Evolutionary conservation across 2,888 invertebrate genomes (phyloP).

Genomic region (Cerastoderma edule): DNA sequence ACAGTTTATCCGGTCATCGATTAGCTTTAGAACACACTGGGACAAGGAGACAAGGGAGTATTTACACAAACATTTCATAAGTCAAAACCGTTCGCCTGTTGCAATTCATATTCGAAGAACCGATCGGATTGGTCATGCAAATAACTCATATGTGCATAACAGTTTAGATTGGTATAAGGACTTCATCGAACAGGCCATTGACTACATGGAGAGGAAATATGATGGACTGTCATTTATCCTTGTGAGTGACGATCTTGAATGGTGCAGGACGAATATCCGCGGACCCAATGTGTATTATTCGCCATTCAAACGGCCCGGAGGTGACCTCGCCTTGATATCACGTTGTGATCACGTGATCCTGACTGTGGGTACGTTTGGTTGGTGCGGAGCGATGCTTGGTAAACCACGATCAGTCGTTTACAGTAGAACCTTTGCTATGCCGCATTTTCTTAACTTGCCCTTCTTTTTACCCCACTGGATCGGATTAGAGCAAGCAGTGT

Average conservation of each 20-base stretch:
- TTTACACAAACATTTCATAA: background rate
- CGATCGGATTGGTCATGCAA: background rate
- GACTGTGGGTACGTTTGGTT: constrained; percentile 8
- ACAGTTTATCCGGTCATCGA: background rate
- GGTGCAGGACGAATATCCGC: background rate
- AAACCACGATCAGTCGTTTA: constrained; percentile 8
- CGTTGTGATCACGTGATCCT: constrained; percentile 14
- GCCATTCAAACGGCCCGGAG: background rate
- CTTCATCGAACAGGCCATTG: background rate
- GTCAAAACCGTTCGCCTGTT: constrained; percentile 13
- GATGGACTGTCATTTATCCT: background rate
- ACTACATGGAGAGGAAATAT: background rate
- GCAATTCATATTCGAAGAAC: constrained; percentile 9
- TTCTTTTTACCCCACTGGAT: constrained; percentile 10
- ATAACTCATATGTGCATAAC: background rate
- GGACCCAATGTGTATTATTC: constrained; percentile 1
- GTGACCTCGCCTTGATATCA: constrained; percentile 4
- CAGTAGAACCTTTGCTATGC: background rate
- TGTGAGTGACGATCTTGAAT: constrained; percentile 7
- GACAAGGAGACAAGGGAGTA: background rate
- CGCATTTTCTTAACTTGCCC: background rate
- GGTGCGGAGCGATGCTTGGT: constrained; percentile 10
- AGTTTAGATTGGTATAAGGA: constrained; percentile 1
- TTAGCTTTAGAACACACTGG: background rate
- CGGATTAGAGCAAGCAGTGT: too few species aligned